Percentiles rank a stretch among this genome's conserved stretches.
Evolutionary conservation across 2,797 vertebrate species (phyloP).

Genomic region (Hipposideros larvatus): DNA sequence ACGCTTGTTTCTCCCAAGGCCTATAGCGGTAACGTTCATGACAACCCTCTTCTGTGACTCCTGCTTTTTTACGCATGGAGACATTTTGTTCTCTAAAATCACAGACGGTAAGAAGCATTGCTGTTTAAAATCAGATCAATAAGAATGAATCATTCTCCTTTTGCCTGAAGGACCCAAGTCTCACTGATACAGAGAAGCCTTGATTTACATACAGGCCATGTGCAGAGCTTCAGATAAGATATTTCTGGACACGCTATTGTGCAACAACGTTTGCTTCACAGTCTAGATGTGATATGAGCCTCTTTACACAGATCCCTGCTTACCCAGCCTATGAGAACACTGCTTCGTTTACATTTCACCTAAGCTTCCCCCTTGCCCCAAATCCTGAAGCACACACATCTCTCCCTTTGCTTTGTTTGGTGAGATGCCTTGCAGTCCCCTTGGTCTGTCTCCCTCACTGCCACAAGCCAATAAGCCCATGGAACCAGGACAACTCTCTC

Average conservation of each 20-base stretch:
- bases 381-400: neutral
- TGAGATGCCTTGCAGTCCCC: neutral
- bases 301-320: neutral
- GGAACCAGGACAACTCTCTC: neutral
- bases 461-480: neutral
- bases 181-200: neutral
- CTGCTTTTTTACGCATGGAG: neutral
- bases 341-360: neutral
- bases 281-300: neutral
- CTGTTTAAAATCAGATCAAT: neutral
- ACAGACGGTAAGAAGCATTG: neutral
- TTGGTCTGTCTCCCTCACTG: neutral
- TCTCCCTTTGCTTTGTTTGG: neutral
- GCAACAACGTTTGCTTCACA: neutral
- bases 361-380: neutral
- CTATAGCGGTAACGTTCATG: neutral
- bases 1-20: neutral
- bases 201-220: neutral
- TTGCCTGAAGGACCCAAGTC: neutral
- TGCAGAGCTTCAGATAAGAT: neutral
- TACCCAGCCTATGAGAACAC: neutral
- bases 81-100: neutral
- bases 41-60: neutral
- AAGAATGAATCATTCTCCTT: neutral
- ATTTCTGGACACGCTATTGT: neutral